phyloP scores from a whole-genome alignment of 2,888 invertebrate species.

The Notodonta ziczac region DNA sequence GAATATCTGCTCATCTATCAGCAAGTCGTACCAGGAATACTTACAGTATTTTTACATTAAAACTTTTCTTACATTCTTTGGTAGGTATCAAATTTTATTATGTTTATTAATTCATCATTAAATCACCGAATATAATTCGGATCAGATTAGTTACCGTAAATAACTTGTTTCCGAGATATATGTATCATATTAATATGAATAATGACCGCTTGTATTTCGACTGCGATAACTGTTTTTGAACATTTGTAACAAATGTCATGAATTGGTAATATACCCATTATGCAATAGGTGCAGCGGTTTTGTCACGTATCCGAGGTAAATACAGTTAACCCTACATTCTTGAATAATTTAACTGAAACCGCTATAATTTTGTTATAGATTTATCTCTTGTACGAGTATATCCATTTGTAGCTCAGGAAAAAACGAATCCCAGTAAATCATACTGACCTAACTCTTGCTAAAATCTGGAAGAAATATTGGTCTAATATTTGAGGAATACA shows the following conservation, averaged over 20 bases:
- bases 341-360: conserved; percentile 23
- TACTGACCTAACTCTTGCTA: no score
- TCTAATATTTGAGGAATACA: no score
- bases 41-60: background rate
- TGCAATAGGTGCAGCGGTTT: conserved; percentile 24
- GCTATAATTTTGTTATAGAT: conserved; percentile 19
- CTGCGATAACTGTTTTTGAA: conserved; percentile 5
- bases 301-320: conserved; percentile 22
- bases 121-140: conserved; percentile 3
- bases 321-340: conserved; percentile 21
- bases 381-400: no score
- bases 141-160: conserved; percentile 1
- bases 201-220: conserved; percentile 4
- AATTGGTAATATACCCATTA: conserved; percentile 23
- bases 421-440: no score
- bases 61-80: background rate
- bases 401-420: no score
- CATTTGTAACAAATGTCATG: conserved; percentile 7
- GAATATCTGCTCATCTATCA: background rate
- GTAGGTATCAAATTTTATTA: no score
- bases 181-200: conserved; percentile 9
- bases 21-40: background rate
- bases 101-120: background rate
- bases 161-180: conserved; percentile 1
- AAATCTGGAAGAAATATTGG: no score